Conservation (phyloP, 2,113 vertebrate genomes). For the Rhinogobius similis region DNA sequence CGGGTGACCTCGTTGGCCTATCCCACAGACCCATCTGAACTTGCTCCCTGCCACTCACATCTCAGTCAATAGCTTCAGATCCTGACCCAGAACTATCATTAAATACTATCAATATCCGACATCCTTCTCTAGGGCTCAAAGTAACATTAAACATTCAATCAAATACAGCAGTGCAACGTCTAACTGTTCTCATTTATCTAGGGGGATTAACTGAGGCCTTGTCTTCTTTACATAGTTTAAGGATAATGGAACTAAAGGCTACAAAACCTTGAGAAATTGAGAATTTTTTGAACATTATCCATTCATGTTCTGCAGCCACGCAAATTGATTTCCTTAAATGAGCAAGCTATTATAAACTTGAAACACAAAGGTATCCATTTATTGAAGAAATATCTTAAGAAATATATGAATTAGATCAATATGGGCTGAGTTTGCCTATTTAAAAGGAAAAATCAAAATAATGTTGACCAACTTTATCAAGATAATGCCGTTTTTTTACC, state of each 20-base stretch:
- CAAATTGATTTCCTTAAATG: background rate
- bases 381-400: too few species aligned
- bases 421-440: too few species aligned
- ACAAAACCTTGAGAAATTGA: background rate
- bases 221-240: slow-evolving; percentile 29
- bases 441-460: too few species aligned
- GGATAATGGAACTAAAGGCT: background rate
- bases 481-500: too few species aligned
- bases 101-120: slow-evolving; percentile 59
- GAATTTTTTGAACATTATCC: too few species aligned
- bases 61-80: slow-evolving; percentile 68
- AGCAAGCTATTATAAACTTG: background rate
- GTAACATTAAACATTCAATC: slow-evolving; percentile 64
- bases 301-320: background rate
- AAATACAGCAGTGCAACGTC: slow-evolving; percentile 52
- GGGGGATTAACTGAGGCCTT: slow-evolving; percentile 46
- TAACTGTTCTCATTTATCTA: slow-evolving; percentile 50
- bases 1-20: slow-evolving; percentile 46
- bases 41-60: slow-evolving; percentile 14
- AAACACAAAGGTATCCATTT: background rate
- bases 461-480: too few species aligned
- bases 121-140: slow-evolving; percentile 61
- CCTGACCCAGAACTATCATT: slow-evolving; percentile 20
- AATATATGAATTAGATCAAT: background rate
- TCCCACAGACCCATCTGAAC: slow-evolving; percentile 52